Evolutionary conservation across 1,140 invertebrate species (phyloP).

Genomic region (Anthonomus grandis): DNA sequence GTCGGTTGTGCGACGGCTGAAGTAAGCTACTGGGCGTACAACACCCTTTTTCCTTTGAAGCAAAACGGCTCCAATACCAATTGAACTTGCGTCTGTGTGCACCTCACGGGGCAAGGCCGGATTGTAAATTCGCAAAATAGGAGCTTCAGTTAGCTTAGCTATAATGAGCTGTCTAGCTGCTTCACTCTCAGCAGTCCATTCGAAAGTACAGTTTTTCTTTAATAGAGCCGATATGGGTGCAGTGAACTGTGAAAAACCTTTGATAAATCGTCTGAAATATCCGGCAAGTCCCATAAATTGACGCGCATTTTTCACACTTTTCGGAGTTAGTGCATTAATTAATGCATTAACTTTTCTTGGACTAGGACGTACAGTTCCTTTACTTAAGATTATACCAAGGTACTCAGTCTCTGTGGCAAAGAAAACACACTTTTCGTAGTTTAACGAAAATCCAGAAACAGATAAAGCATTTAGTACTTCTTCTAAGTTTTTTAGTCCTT

Average conservation of each 20-base stretch:
- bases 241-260: constrained; percentile 23
- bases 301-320: too few species aligned
- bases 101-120: constrained; percentile 3
- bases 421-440: constrained; percentile 40
- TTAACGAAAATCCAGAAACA: too few species aligned
- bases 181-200: neutral
- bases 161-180: too few species aligned
- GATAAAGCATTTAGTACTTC: too few species aligned
- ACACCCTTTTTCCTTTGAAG: constrained; percentile 12
- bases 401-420: too few species aligned
- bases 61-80: constrained; percentile 14
- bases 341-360: neutral
- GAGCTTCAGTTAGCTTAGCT: neutral
- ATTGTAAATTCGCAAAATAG: constrained; percentile 16
- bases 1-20: constrained; percentile 12
- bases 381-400: too few species aligned
- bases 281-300: constrained; percentile 24
- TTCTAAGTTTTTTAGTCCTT: too few species aligned
- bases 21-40: constrained; percentile 10
- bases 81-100: constrained; percentile 12
- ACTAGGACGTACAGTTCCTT: neutral
- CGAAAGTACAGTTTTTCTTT: constrained; percentile 14
- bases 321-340: too few species aligned
- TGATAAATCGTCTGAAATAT: constrained; percentile 27
- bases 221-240: constrained; percentile 23